Base-by-base conservation (phyloP, 2,797 vertebrate species). In the Gorsachius magnificus region DNA sequence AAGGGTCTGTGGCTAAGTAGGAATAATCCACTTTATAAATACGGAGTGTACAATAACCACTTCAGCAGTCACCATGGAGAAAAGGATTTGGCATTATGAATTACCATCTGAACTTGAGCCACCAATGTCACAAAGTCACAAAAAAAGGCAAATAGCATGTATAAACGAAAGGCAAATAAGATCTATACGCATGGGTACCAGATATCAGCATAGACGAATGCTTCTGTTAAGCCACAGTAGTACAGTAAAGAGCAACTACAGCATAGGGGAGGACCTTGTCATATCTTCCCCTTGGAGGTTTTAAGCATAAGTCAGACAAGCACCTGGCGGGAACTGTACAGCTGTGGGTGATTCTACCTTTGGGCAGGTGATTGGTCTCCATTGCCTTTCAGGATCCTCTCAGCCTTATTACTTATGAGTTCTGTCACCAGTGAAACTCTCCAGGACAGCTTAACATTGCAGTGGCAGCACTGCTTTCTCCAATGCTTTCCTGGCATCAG, bases 11-110 rank as follows among this genome's bases (percentile, higher is more conserved):
- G 31, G 28, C 77, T 83, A 85, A 95, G 71, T 18, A 77, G 24
- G 51, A 93, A 79, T 92, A 87, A 95, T 92, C 81, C 33, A 60
- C 35, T 74, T 36, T 36, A 25, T 83, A 91, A 89, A 94, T 41
- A 76, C 11, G 56, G 61, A 57, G 17, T 31, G 29, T 56, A 77
- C 68, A 81, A 71, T 66, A 80, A 28, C n/a, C 56, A 51, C 60
- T 84, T 69, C n/a, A 68, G 29, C 51, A 69, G 65, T 87, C n/a
- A 71, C 33, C 56, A 78, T 13, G 20, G 64, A 92, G 68, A 70
- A 95, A 72, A 85, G 41, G 56, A 85, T 85, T 95, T 83, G 38
- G 10, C 2, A 4, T 60, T 85, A 74, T 16, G 56, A 93, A 80
- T 74, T 89, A 71, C 19, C 15, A n/a, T 20, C 38, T 95, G 71